Percentiles rank a stretch among this genome's conserved stretches.
phyloP scores from a whole-genome alignment of 2,113 vertebrate genomes.

The Pseudorhombus dupliciocellatus region DNA sequence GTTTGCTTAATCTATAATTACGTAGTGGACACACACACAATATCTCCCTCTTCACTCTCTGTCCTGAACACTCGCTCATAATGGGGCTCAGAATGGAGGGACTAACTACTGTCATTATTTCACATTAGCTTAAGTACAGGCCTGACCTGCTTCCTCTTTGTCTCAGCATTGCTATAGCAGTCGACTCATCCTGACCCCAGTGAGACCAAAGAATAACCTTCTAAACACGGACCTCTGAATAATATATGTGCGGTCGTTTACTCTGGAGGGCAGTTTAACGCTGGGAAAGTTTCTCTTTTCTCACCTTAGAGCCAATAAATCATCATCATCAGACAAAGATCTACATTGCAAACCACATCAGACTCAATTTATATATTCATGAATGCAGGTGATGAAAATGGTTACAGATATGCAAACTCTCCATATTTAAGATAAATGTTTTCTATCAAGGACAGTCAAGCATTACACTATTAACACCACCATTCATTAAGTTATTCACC shows the following conservation, averaged over 20 bases:
- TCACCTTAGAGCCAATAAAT: too few species aligned
- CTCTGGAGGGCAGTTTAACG: neutral
- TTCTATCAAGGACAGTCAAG: too few species aligned
- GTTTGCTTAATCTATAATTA: conserved; percentile 66
- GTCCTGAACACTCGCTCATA: too few species aligned
- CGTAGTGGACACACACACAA: conserved; percentile 36
- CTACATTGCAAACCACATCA: too few species aligned
- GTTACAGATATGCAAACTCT: too few species aligned
- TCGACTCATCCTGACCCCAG: neutral
- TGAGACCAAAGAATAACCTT: neutral
- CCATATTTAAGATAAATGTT: too few species aligned
- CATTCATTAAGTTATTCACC: too few species aligned
- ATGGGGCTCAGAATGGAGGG: neutral
- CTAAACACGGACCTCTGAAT: neutral
- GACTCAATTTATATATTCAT: too few species aligned
- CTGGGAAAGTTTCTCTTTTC: neutral
- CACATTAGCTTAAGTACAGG: conserved; percentile 11
- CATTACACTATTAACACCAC: too few species aligned
- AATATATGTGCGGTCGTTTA: neutral
- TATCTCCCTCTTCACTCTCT: too few species aligned
- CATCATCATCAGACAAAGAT: too few species aligned
- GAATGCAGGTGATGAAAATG: too few species aligned
- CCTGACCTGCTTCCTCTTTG: conserved; percentile 15
- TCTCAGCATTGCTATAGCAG: neutral
- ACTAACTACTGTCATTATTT: conserved; percentile 24